Evolutionary conservation across 2,797 vertebrate species (phyloP), one percentile per base, ranked within the genome.

Genomic region (Trachurus trachurus): DNA sequence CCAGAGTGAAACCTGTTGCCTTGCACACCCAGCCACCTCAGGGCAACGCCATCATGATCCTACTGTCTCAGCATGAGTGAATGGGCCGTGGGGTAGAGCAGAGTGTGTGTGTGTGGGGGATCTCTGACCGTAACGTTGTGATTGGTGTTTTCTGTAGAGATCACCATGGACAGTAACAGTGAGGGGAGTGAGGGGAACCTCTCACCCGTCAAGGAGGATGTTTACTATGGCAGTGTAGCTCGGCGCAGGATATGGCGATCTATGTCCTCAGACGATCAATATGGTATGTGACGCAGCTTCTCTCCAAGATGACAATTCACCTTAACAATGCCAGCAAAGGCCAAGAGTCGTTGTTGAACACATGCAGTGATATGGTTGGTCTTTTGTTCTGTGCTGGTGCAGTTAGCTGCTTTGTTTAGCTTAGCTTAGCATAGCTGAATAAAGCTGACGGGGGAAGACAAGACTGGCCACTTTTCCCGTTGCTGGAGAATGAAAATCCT

Each of bases 101-200:
- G 88, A 71, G 88, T 87, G 88, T 90, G 89, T 90, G 89, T 88
- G 87, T 88, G 89, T 42, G 77, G 69, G 82, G 90, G 87, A 83
- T 91, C 87, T 93, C 86, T 94, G 93, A 93, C 90, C 86, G 84
- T 94, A 92, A 89, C 74, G 72, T 57, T 90, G 91, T 95, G 92
- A 93, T 96, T 96, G 96, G 95, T 96, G 94, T 96, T 93, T 94
- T 96, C 96, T 96, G 69, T 97, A 97, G 97, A 97, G 95, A 96
- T 97, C 96, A 97, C 97, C 95, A 95, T 97, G 96, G 97, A 98
- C 95, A 96, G 97, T 97, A 96, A 96, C 97, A 97, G 96, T 96
- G 97, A 96, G 95, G 97, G 96, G 95, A 96, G 96, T 96, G 96
- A 97, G 96, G 96, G 96, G 94, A 96, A 96, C 95, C 95, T 96